Percentiles rank a stretch among this genome's conserved stretches.
phyloP scores from a whole-genome alignment of 2,113 vertebrate species.

The Pterophyllum scalare region DNA sequence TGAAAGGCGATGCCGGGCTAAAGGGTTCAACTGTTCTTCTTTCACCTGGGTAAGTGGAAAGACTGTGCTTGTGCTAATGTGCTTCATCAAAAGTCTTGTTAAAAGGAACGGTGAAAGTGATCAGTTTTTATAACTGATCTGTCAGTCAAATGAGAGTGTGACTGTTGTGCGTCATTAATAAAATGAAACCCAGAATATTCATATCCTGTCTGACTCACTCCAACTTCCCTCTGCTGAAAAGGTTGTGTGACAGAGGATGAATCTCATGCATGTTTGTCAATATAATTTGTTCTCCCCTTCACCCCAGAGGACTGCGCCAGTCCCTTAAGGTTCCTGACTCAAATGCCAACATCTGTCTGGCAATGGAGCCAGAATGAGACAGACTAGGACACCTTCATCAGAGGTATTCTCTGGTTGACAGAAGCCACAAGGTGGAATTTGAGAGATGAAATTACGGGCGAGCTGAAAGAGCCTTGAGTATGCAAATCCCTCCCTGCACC shows the following conservation, averaged over 20 bases:
- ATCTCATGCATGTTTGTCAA: slow-evolving; percentile 84
- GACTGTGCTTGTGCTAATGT: not conserved
- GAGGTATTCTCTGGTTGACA: slow-evolving; percentile 76
- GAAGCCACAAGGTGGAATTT: slow-evolving; percentile 76
- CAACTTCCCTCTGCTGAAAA: slow-evolving; percentile 74
- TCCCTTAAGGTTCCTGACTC: slow-evolving; percentile 76
- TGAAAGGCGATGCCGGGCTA: slow-evolving; percentile 49
- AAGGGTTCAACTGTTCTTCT: slow-evolving; percentile 39
- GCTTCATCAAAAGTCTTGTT: not conserved
- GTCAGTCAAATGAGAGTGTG: slow-evolving; percentile 52
- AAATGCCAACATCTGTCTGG: slow-evolving; percentile 82
- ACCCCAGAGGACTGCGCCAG: slow-evolving; percentile 64
- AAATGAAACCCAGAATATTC: slow-evolving; percentile 62
- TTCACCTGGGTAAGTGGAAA: slow-evolving; percentile 32
- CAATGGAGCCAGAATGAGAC: slow-evolving; percentile 64
- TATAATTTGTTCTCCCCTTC: slow-evolving; percentile 77
- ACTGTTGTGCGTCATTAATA: slow-evolving; percentile 20
- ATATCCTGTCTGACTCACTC: slow-evolving; percentile 67
- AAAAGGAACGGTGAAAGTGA: not conserved
- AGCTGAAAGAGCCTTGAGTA: slow-evolving; percentile 61
- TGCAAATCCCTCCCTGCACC: slow-evolving; percentile 64
- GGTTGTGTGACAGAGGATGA: slow-evolving; percentile 76
- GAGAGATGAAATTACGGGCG: slow-evolving; percentile 70
- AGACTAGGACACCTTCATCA: slow-evolving; percentile 73
- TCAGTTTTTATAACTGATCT: slow-evolving; percentile 12